Evolutionary conservation across 2,888 invertebrate species (phyloP), one percentile per base, ranked within the genome.

Genomic region (Seira sanloemensis): DNA sequence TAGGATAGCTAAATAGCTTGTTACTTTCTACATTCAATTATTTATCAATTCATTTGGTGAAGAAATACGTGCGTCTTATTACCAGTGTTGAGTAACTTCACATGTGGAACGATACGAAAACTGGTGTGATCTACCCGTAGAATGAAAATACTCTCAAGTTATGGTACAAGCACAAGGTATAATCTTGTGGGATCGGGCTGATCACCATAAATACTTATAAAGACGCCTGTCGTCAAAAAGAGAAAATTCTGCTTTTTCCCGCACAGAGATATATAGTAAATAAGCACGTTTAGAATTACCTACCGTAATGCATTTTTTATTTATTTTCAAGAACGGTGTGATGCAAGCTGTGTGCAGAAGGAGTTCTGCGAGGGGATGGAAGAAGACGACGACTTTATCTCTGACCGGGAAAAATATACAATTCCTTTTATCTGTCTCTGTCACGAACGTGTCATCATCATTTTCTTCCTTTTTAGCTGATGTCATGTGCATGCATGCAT

Each of bases 401-500:
- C n/a, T 37, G 37, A 37, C 5, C 37, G 12, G 12, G 37, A 37
- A 37, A 37, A 12, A 37, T 12, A 37, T 37, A 12, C 37, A 37
- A 37, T 37, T 37, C 37, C n/a, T 37, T 72, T 72, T 72, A 72
- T 72, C 72, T 72, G 58, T 54, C 54, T 72, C 54, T 72, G 72
- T 72, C 72, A 72, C 72, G 54, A 54, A 54, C 50, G 50, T 72
- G 72, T 72, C 72, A 54, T 72, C 72, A 72, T 54, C 25, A 24
- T n/a, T 72, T 54, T 54, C 54, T 25, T 25, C 37, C 54, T 72
- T 25, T 37, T 37, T 37, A 7, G 5, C 12, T 37, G 37, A 37
- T 37, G 37, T 37, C 37, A 12, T 37, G 37, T 12, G 37, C 37
- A 24, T 72, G 54, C 58, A 72, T 72, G 58, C 58, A 54, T 18